These are phyloP conservation scores for Steinernema feltiae DNA, from an alignment of 1,140 invertebrate genomes.

Conservation along the genomic window DNA sequence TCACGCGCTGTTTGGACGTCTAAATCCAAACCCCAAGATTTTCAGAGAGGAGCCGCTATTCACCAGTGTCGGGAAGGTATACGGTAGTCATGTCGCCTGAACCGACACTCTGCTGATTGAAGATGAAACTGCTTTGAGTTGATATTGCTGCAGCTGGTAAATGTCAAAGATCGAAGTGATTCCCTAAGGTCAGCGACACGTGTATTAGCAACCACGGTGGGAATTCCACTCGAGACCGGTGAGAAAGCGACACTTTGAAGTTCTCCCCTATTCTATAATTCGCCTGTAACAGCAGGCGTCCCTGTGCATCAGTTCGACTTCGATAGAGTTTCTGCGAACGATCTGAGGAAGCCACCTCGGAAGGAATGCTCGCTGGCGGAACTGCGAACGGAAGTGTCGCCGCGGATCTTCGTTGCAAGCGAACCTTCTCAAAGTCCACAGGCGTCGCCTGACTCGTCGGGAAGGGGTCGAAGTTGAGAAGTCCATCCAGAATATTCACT, in stretches of 20 bases:
- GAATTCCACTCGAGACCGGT: no score
- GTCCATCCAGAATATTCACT: background rate
- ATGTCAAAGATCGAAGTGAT: background rate
- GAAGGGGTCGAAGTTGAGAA: background rate
- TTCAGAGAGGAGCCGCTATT: no score
- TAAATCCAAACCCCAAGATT: no score
- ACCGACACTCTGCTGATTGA: background rate
- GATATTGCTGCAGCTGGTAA: background rate
- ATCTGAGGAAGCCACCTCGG: background rate
- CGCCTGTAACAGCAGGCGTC: no score
- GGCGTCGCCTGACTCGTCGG: background rate
- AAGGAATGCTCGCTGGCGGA: background rate
- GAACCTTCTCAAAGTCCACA: background rate
- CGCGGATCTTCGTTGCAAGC: background rate
- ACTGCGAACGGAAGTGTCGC: background rate
- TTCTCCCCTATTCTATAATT: background rate
- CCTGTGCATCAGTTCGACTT: background rate
- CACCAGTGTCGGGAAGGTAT: background rate
- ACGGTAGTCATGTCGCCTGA: background rate
- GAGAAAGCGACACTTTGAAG: no score
- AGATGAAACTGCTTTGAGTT: background rate
- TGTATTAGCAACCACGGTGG: no score
- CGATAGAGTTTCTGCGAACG: background rate
- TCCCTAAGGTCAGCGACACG: no score
- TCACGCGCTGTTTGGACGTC: no score